A percentile compares a stretch with the other conserved stretches of the same genome.
These are phyloP conservation scores for Piscicola geometra DNA, from an alignment of 2,888 invertebrate species.

Conservation along the genomic window DNA sequence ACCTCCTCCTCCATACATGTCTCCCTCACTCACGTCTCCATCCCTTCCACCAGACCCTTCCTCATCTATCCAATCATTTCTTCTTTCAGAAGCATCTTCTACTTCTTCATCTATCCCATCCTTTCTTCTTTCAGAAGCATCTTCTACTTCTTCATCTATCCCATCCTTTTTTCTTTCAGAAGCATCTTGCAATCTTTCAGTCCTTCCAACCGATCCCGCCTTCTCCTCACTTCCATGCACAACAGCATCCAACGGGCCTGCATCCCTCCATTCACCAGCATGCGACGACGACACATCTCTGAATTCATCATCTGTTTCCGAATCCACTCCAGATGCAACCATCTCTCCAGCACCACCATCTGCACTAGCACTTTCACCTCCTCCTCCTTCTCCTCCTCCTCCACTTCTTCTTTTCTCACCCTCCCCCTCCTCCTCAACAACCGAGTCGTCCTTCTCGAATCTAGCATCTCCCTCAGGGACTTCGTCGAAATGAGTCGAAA, in stretches of 20 bases:
- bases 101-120: not conserved
- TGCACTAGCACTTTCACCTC: not conserved
- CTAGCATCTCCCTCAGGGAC: slow-evolving; percentile 28
- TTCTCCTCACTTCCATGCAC: too few species aligned
- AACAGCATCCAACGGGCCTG: not conserved
- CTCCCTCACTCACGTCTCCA: too few species aligned
- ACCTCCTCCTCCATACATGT: too few species aligned
- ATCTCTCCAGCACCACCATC: not conserved
- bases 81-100: not conserved
- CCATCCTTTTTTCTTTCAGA: not conserved
- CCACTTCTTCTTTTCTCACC: too few species aligned
- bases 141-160: not conserved
- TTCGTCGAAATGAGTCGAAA: slow-evolving; percentile 33
- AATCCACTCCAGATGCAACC: not conserved
- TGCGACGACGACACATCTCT: not conserved
- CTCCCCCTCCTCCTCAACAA: not conserved
- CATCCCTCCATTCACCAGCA: not conserved
- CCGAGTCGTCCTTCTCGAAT: not conserved
- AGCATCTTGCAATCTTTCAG: not conserved
- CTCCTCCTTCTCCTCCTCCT: not conserved
- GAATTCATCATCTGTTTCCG: not conserved
- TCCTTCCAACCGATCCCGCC: not conserved
- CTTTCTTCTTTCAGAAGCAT: not conserved
- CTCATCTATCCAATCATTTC: too few species aligned
- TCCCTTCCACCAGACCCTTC: too few species aligned